Evolutionary conservation across 2,113 vertebrate genomes (phyloP), one percentile per base, ranked within the genome.

Genomic region (Camarhynchus parvulus): DNA sequence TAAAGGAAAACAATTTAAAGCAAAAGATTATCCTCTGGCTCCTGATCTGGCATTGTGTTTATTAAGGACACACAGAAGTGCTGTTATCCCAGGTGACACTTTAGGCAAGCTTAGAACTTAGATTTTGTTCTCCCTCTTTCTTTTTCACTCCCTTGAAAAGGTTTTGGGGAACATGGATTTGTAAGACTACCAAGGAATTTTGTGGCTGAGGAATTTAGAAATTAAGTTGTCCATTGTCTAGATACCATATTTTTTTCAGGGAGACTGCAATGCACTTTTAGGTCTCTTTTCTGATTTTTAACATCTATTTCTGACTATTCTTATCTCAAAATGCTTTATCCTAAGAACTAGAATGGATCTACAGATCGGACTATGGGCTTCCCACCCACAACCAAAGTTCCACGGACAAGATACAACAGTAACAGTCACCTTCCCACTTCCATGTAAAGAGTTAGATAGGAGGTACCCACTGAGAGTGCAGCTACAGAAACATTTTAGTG

Each of bases 1-100:
- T 80, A 78, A 2, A 95, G 52, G 66, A 96, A 92, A 92, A 92
- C 62, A 92, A 79, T 88, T 90, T 31, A 85, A 42, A 92, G 50
- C 2, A 14, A 55, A 93, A 92, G 37, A 90, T 89, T 90, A 91
- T 91, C 83, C 95, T 59, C 53, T 83, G 84, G 59, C 73, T 93
- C 55, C 74, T 89, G 76, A 82, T 74, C 59, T 91, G 76, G 82
- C 55, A 44, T 50, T 77, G 52, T 55, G n/a, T 89, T 97, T 89
- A 95, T 67, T 56, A 70, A 78, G 56, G 80, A 94, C 64, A 67
- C 74, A 83, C 30, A 85, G n/a, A 83, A 93, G 44, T 35, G 76
- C 90, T 7, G 4, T 53, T 85, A 95, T 89, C 41, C 75, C 83
- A 68, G 89, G 30, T 66, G 87, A 94, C 73, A 66, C 3, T 24